Base-by-base conservation (phyloP, 2,888 invertebrate genomes). In the Ichneumon xanthorius region DNA sequence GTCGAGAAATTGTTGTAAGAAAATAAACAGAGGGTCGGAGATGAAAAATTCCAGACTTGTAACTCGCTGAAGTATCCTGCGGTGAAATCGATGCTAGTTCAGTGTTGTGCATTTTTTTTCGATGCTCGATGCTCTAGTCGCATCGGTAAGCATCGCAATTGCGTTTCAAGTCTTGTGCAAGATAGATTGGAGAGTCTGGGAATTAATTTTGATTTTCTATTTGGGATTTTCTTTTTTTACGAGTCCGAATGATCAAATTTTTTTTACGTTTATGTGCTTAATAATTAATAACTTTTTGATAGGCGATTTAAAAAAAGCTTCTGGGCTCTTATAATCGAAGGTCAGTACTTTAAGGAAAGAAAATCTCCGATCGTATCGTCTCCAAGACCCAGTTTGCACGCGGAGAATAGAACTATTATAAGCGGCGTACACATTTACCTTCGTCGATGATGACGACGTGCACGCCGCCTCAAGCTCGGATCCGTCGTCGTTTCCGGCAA, bases 361-460 rank as follows among this genome's bases (percentile, higher is more conserved):
- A 45, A 45, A 45, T 45, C 45, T 45, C 5, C 45, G 16, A 45
- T 16, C 45, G 11, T 16, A 16, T 45, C 16, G 16, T 2, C 45
- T 40, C 16, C 4, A 4, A 16, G 16, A 45, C 14, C 16, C 16
- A 45, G 45, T 45, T 45, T 45, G 14, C 45, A 4, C 45, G 45
- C 45, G 16, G 45, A 45, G 16, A 4, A 45, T 45, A 4, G 4
- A 45, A 45, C 45, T 45, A 45, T 45, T 45, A 16, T 16, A 45
- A 45, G 4, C 45, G 16, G 26, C 26, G 26, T 22, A 40, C 19
- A 14, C 22, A 75, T 48, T 19, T 87, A 91, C 91, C 89, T 91
- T 85, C 88, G 87, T n/a, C 92, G 91, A 87, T 92, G 92, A 86
- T 93, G 92, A 63, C 92, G 91, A 58, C 92, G 90, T 78, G 88